Base-by-base conservation (phyloP, 2,888 invertebrate genomes). In the Linhomoeus sp. region DNA sequence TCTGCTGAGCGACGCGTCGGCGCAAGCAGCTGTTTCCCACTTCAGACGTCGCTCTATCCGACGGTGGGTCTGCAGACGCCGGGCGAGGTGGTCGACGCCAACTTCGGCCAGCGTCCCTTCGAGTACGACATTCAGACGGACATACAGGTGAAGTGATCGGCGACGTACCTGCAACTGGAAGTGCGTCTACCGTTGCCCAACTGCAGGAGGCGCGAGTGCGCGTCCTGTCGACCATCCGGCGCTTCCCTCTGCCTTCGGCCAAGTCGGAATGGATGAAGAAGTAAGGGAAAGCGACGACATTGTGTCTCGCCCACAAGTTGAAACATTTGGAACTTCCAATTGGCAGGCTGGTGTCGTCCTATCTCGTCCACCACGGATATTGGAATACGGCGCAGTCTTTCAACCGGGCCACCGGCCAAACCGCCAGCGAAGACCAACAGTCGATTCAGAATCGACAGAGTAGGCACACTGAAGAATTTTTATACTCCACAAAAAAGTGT, bases 31-130 rank as follows among this genome's bases (percentile, higher is more conserved):
- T n/a, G n/a, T 29, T 29, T 29, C 7, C 12, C 5, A 29, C 73
- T 92, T 65, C 88, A 88, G 67, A 86, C 88, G 71, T 85, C 88
- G 72, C 73, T 97, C 50, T 97, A 88, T 72, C 94, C 97, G 23
- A 94, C 92, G 19, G 92, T 97, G 52, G 97, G 97, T 1, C 76
- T 97, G 49, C 97, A 97, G 72, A 94, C 92, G 37, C 88, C 92
- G 12, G 92, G 92, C 43, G 94, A 94, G 73, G 81, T 90, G 53
- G 85, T 92, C 46, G 90, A 92, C 70, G 90, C 90, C 2, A 97
- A 99, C 74, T 97, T 99, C 70, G 97, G 97, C 0, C 88, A 90
- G 69, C 78, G 79, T 61, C 90, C 90, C 20, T 97, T 99, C 71
- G 78, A 86, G 63, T 99, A 87, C 72, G 88, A 97, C 71, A 87